phyloP scores from a whole-genome alignment of 2,797 vertebrate genomes.

The Heteromormyrus szaboi region DNA sequence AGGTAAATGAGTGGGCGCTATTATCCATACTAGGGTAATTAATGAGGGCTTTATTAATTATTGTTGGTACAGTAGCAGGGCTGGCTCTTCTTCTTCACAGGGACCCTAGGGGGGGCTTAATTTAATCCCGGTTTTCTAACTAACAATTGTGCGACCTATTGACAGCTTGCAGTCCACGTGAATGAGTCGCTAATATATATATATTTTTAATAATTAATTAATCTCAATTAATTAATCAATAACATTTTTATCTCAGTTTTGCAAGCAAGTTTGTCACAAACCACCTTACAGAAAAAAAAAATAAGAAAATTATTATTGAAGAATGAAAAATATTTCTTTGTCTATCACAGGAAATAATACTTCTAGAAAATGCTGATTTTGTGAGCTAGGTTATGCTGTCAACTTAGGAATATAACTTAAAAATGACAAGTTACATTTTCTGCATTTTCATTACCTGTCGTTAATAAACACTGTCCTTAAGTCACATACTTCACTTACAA shows the following conservation, averaged over 20 bases:
- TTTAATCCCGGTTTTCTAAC: neutral
- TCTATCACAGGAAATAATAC: neutral
- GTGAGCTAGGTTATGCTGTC: neutral
- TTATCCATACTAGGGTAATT: neutral
- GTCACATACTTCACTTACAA: neutral
- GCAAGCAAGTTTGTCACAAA: neutral
- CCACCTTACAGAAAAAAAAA: neutral
- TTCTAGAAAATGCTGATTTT: neutral
- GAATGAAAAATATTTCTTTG: neutral
- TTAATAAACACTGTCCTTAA: neutral
- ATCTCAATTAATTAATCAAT: neutral
- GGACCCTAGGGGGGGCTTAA: neutral
- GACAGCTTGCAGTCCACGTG: neutral
- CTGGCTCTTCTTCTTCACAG: neutral
- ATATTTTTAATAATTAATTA: neutral
- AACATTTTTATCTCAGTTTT: neutral
- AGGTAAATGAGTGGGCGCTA: neutral
- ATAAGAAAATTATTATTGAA: neutral
- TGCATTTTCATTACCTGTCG: neutral
- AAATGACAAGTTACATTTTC: neutral
- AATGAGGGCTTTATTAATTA: neutral
- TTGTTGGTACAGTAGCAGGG: neutral
- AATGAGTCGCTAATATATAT: neutral
- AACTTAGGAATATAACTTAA: neutral
- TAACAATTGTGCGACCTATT: neutral